Base-by-base conservation (phyloP, 2,113 vertebrate genomes). In the Deroptyus accipitrinus region DNA sequence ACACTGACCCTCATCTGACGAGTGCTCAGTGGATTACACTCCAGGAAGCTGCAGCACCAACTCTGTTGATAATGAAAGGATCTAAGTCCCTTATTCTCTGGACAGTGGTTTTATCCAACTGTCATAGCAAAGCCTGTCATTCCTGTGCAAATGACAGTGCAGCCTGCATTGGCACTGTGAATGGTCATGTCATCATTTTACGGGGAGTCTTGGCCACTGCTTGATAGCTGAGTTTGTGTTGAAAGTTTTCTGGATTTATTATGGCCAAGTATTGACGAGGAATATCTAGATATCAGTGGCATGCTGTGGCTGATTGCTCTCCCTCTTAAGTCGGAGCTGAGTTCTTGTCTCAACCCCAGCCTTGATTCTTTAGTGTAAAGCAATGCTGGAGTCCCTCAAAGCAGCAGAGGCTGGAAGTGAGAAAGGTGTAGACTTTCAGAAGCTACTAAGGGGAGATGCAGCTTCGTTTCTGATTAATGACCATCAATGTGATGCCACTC, bases 1-100 rank as follows among this genome's bases (percentile, higher is more conserved):
- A 30, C 0, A 0, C 74, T 83, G 59, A 25, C 52, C 30, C 17
- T 73, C 0, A 0, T 24, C 25, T 69, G 49, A 48, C 0, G 0
- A 33, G 13, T 25, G 35, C 66, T 70, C 22, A 20, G 51, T 49
- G 49, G 30, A 41, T 19, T 54, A 12, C 2, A 3, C 51, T 41
- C 13, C 24, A 9, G 57, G 46, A 51, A 69, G 76, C 67, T 83
- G 77, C 16, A 33, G 83, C 44, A 73, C 39, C 27, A 42, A 1
- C 30, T 80, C n/a, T 69, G 25, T 42, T 88, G 46, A 10, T 67
- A 17, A 9, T 1, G 6, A 3, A 4, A 66, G n/a, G 6, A 7
- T 57, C n/a, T 5, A 54, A 41, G 24, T 64, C 28, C 22, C 17
- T 62, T 46, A 1, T 12, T 72, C 20, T 57, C 27, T 9, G 10